Percentiles rank a stretch among this genome's conserved stretches.
Evolutionary conservation across 2,888 invertebrate genomes (phyloP).

Genomic region (Blastobasis lacticolella): DNA sequence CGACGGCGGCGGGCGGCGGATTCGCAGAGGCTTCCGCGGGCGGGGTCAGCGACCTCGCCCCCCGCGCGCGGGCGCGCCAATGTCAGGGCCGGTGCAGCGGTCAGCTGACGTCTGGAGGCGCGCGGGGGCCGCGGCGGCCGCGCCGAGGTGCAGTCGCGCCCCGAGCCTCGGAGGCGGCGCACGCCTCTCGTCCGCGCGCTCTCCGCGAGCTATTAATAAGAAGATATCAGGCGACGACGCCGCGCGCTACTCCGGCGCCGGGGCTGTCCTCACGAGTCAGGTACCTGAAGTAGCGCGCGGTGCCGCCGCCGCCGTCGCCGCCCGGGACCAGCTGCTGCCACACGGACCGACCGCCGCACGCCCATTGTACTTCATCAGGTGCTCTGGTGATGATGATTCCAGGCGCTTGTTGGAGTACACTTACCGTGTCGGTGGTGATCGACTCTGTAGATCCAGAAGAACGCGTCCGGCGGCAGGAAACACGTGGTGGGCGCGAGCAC

Average conservation of each 20-base stretch:
- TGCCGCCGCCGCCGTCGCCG: conserved; percentile 32
- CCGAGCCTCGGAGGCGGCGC: conserved; percentile 46
- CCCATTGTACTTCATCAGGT: conserved; percentile 99
- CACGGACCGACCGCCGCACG: conserved; percentile 82
- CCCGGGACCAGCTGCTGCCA: conserved; percentile 12
- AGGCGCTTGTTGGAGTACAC: conserved; percentile 99
- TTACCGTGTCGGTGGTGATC: conserved; percentile 86
- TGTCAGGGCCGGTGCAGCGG: conserved; percentile 74
- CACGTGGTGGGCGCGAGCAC: conserved; percentile 26
- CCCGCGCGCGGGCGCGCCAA: conserved; percentile 64
- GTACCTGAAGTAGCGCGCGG: conserved; percentile 99
- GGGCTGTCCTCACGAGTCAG: conserved; percentile 90
- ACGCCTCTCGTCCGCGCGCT: conserved; percentile 38
- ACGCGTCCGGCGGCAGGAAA: conserved; percentile 8
- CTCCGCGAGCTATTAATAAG: conserved; percentile 50
- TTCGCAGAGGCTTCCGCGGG: conserved; percentile 49
- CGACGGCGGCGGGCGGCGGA: conserved; percentile 58
- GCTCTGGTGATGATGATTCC: conserved; percentile 94
- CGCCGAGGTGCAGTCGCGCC: conserved; percentile 60
- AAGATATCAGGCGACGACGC: conserved; percentile 45
- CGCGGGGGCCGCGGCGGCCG: conserved; percentile 60
- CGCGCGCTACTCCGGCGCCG: conserved; percentile 94
- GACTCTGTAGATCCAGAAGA: conserved; percentile 24
- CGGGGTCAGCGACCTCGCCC: conserved; percentile 56
- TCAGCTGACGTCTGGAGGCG: conserved; percentile 73